Evolutionary conservation across 2,888 invertebrate species (phyloP).

Genomic region (Galerucella nymphaeae): DNA sequence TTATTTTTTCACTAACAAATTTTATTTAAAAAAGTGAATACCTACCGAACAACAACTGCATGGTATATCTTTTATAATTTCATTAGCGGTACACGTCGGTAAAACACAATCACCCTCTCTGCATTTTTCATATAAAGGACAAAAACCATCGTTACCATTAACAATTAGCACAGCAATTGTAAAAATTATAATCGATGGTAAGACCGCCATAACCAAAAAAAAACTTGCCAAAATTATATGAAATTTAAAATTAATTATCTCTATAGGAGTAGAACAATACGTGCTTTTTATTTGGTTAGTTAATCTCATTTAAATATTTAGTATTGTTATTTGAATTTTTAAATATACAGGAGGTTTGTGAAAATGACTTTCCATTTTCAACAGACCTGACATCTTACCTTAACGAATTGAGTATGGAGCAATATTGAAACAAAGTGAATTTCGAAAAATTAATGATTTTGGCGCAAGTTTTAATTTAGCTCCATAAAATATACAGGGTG

Average conservation of each 20-base stretch:
- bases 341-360: not conserved
- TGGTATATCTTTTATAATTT: slow-evolving; percentile 12
- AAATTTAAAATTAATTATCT: not conserved
- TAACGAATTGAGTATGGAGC: too few species aligned
- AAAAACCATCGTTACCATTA: slow-evolving; percentile 2
- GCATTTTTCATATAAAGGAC: slow-evolving; percentile 1
- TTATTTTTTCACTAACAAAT: too few species aligned
- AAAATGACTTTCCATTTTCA: too few species aligned
- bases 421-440: too few species aligned
- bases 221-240: not conserved
- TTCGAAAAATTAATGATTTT: too few species aligned
- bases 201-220: not conserved
- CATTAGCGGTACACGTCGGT: not conserved
- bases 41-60: slow-evolving; percentile 17
- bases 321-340: not conserved
- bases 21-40: not conserved
- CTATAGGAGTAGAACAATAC: not conserved
- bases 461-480: too few species aligned
- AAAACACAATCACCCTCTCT: not conserved
- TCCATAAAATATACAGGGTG: too few species aligned
- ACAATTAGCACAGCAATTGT: not conserved
- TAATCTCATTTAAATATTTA: slow-evolving; percentile 3
- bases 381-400: too few species aligned
- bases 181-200: not conserved
- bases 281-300: not conserved